These are phyloP conservation scores for Tetragnatha versicolor DNA, from an alignment of 1,140 invertebrate genomes.

Conservation along the genomic window DNA sequence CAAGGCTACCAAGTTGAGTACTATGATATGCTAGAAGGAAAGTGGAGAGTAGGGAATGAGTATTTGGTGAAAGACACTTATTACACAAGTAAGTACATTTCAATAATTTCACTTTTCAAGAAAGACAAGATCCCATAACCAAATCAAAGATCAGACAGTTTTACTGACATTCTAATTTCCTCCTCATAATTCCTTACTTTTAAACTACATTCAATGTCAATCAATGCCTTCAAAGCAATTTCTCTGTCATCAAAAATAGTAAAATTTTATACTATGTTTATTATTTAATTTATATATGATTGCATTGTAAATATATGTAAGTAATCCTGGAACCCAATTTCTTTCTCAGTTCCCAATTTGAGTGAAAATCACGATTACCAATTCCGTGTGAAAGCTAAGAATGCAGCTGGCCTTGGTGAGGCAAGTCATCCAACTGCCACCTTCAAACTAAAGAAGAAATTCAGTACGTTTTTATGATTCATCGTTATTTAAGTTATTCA, in stretches of 20 bases:
- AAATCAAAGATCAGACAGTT: too few relatives aligned
- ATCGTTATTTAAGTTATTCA: not conserved
- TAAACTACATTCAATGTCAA: too few relatives aligned
- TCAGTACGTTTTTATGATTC: conserved; percentile 45
- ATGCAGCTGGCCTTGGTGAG: conserved; percentile 93
- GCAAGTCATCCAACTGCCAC: conserved; percentile 70
- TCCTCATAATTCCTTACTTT: too few relatives aligned
- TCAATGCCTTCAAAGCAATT: too few relatives aligned
- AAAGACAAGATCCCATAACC: too few relatives aligned
- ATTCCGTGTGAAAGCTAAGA: conserved; percentile 93
- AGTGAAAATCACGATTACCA: conserved; percentile 78
- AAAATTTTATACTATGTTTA: too few relatives aligned
- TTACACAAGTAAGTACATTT: conserved; percentile 68
- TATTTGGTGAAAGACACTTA: conserved; percentile 84
- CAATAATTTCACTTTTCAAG: not conserved
- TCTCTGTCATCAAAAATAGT: too few relatives aligned
- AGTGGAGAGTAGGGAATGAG: conserved; percentile 67
- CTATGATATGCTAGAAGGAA: conserved; percentile 69
- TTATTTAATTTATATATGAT: too few relatives aligned
- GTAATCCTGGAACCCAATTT: too few relatives aligned
- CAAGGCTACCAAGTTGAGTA: conserved; percentile 80
- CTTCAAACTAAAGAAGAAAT: conserved; percentile 53
- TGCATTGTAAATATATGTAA: too few relatives aligned
- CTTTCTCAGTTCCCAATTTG: conserved; percentile 34
- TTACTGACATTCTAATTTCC: too few relatives aligned